These are phyloP conservation scores for Clarias pachynema DNA, from an alignment of 2,797 vertebrate species.

Conservation along the genomic window DNA sequence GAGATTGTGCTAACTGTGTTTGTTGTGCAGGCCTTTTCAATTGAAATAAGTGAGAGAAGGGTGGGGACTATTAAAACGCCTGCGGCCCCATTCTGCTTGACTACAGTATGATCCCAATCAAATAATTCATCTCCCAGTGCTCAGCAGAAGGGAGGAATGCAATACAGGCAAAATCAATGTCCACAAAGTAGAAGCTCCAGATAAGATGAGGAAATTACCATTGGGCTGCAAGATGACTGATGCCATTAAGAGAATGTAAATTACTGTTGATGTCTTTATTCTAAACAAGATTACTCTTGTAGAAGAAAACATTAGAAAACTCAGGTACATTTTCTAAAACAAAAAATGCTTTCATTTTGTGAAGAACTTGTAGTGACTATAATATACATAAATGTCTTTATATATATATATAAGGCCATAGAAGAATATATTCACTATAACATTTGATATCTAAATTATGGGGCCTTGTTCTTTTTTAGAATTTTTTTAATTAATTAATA, in stretches of 20 bases:
- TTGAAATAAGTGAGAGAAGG: conserved; percentile 51
- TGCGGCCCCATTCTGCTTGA: conserved; percentile 49
- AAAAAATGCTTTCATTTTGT: conserved; percentile 8
- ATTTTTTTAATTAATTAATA: background rate
- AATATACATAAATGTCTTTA: background rate
- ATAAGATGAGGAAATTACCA: conserved; percentile 56
- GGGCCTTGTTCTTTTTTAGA: background rate
- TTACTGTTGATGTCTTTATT: conserved; percentile 44
- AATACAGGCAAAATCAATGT: conserved; percentile 63
- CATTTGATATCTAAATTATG: background rate
- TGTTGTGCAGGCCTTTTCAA: conserved; percentile 42
- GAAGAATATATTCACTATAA: background rate
- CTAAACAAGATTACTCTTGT: conserved; percentile 42
- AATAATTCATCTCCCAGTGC: conserved; percentile 66
- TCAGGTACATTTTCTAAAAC: conserved; percentile 29
- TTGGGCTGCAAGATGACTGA: conserved; percentile 52
- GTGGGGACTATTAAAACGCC: conserved; percentile 61
- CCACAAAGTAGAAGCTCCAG: conserved; percentile 42
- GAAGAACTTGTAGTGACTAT: conserved; percentile 1
- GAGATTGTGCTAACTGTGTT: no score
- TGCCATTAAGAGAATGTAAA: conserved; percentile 53
- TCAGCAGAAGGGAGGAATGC: conserved; percentile 50
- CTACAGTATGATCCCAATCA: conserved; percentile 58
- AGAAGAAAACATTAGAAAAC: conserved; percentile 16
- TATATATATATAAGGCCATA: background rate